Evolutionary conservation across 2,113 vertebrate genomes (phyloP).

Genomic region (Motacilla tschutschensis): DNA sequence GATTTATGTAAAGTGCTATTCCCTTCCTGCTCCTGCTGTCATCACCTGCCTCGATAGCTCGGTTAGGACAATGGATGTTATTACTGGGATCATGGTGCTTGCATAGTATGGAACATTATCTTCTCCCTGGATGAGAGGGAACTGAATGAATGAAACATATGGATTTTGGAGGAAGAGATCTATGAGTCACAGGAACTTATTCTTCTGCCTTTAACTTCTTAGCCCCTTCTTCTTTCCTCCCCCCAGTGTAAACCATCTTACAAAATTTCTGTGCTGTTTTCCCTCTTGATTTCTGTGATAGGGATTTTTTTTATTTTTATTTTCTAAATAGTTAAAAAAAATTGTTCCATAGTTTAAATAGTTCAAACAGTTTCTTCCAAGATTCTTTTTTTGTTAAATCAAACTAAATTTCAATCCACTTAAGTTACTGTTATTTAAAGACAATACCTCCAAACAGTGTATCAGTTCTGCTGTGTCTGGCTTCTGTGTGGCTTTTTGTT

Average conservation of each 20-base stretch:
- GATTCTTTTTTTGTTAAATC: not conserved
- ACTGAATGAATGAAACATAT: conserved; percentile 42
- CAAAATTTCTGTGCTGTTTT: not conserved
- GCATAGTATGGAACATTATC: conserved; percentile 19
- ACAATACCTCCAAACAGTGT: not conserved
- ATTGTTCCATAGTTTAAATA: not conserved
- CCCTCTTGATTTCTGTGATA: not conserved
- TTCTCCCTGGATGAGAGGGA: conserved; percentile 26
- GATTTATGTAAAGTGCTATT: conserved; percentile 43
- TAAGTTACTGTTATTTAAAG: not conserved
- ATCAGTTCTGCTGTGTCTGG: not conserved
- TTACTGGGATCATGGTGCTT: conserved; percentile 56
- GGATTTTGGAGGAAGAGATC: conserved; percentile 18
- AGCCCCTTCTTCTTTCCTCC: not conserved
- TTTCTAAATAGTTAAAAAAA: not conserved
- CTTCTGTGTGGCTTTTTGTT: not conserved
- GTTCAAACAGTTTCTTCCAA: not conserved
- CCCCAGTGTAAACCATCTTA: not conserved
- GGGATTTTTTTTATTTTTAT: not conserved
- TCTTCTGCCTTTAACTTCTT: conserved; percentile 37
- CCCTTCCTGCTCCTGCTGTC: conserved; percentile 51
- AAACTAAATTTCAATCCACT: not conserved
- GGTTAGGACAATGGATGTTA: conserved; percentile 48
- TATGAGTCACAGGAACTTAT: not conserved
- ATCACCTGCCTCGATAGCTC: conserved; percentile 40